Evolutionary conservation across 2,888 invertebrate genomes (phyloP).

Genomic region (Ethmia dodecea): DNA sequence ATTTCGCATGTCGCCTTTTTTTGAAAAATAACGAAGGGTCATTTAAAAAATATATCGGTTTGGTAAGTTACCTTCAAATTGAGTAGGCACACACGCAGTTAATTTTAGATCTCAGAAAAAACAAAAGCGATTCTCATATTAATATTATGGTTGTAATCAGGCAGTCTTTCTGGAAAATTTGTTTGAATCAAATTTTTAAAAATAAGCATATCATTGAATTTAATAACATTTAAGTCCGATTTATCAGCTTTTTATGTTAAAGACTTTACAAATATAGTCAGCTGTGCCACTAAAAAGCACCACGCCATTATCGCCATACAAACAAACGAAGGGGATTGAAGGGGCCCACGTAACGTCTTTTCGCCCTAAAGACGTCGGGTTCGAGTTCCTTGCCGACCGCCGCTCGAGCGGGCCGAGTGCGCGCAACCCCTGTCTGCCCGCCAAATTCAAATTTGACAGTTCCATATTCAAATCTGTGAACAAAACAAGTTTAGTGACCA

Average conservation of each 20-base stretch:
- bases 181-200: too few relatives aligned
- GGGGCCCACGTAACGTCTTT: slow-evolving; percentile 72
- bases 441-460: slow-evolving; percentile 42
- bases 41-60: too few relatives aligned
- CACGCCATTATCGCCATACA: slow-evolving; percentile 49
- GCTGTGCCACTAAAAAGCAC: slow-evolving; percentile 51
- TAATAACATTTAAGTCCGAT: too few relatives aligned
- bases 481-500: slow-evolving; percentile 5
- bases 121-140: too few relatives aligned
- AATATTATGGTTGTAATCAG: too few relatives aligned
- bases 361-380: slow-evolving; percentile 58
- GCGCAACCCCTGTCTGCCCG: slow-evolving; percentile 39
- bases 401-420: slow-evolving; percentile 58
- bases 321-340: slow-evolving; percentile 58
- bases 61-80: too few relatives aligned
- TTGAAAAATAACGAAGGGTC: neutral
- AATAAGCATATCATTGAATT: too few relatives aligned
- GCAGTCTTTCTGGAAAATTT: too few relatives aligned
- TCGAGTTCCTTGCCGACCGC: slow-evolving; percentile 67
- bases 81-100: too few relatives aligned
- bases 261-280: too few relatives aligned
- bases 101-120: too few relatives aligned
- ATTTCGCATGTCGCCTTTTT: slow-evolving; percentile 37
- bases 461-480: slow-evolving; percentile 21
- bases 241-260: too few relatives aligned